Evolutionary conservation across 2,797 vertebrate species (phyloP), one percentile per base, ranked within the genome.

Genomic region (Gallinago solitaria): DNA sequence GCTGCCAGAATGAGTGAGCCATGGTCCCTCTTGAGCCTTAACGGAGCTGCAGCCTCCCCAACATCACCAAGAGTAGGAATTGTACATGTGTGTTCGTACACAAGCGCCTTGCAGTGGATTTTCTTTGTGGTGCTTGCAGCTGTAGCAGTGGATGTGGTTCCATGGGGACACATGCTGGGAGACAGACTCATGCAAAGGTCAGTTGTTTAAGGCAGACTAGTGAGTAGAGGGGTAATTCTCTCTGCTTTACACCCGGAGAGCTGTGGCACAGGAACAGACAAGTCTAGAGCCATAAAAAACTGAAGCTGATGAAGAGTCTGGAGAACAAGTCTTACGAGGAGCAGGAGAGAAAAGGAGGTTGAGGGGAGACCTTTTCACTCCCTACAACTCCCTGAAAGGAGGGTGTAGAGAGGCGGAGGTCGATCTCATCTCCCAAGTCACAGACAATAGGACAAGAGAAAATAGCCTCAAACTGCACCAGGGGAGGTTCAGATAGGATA

Each of bases 171-270:
- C 13, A 2, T 57, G 30, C 21, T 70, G 28, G 67, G 50, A 53
- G n/a, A 24, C 2, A 1, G 4, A 32, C 61, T 74, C 1, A 0
- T 37, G 24, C 39, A 47, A 39, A 64, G 23, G 16, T 33, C 20
- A 74, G 12, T n/a, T 12, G 6, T 67, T 69, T 37, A 59, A 82
- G 16, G 50, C 41, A 71, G 16, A 50, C 24, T 33, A 2, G 4
- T 67, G 60, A 79, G 24, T 17, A 39, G 35, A 63, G 35, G 25
- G 4, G 4, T 65, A 67, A 45, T 74, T 70, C 16, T 86, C 30
- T 17, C 30, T 53, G 7, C n/a, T 79, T 89, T 76, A 56, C 3
- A 3, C 7, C 30, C 5, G 24, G 25, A 39, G 13, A 60, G 14
- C 56, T 67, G 28, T 70, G 48, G 19, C 48, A 70, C 43, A 48